Conservation (phyloP, 2,888 invertebrate genomes). For the Athalia cordata region DNA sequence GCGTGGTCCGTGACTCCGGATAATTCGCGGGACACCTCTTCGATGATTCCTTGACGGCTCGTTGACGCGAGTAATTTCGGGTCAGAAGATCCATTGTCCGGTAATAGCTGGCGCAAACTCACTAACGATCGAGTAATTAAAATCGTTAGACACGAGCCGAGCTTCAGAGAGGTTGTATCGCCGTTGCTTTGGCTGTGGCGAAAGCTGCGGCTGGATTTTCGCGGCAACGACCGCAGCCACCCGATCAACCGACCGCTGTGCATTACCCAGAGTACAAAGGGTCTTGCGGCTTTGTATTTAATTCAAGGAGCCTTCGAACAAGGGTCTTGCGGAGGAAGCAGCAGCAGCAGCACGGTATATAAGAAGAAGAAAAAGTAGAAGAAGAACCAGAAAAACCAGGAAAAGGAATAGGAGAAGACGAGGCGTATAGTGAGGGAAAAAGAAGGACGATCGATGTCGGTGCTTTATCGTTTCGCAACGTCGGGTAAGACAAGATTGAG, state of each 20-base stretch:
- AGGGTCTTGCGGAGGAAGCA: slow-evolving; percentile 39
- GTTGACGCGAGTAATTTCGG: slow-evolving; percentile 25
- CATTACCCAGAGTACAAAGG: slow-evolving; percentile 34
- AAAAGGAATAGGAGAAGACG: not conserved
- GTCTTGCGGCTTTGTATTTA: slow-evolving; percentile 33
- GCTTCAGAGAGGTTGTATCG: not conserved
- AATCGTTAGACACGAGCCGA: slow-evolving; percentile 52
- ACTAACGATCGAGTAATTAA: slow-evolving; percentile 62
- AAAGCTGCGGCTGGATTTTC: not conserved
- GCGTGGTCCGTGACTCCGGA: not conserved
- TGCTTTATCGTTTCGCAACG: slow-evolving; percentile 37
- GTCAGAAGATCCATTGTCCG: slow-evolving; percentile 56
- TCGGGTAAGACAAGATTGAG: slow-evolving; percentile 39
- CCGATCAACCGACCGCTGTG: slow-evolving; percentile 50
- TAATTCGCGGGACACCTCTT: slow-evolving; percentile 5
- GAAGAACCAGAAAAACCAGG: not conserved
- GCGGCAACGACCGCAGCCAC: slow-evolving; percentile 8
- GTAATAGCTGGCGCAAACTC: slow-evolving; percentile 60
- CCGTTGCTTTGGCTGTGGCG: not conserved
- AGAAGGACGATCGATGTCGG: slow-evolving; percentile 28
- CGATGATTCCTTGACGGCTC: slow-evolving; percentile 29
- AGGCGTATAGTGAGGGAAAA: not conserved
- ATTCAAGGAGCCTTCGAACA: slow-evolving; percentile 35
- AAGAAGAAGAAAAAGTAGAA: not conserved
- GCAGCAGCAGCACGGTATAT: not conserved